Evolutionary conservation across 2,888 invertebrate genomes (phyloP).

Genomic region (Trichogramma evanescens): DNA sequence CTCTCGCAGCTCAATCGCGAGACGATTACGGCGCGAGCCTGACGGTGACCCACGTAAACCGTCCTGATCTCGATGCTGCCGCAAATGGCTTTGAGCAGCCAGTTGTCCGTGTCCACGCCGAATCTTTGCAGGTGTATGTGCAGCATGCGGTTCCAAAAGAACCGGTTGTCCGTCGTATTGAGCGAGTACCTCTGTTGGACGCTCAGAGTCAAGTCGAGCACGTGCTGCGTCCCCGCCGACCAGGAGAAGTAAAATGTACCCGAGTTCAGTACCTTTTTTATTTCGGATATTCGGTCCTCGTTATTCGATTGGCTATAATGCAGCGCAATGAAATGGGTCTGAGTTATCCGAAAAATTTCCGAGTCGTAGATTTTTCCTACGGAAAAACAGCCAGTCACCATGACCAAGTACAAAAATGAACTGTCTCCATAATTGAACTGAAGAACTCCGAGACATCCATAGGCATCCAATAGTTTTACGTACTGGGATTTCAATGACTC

Average conservation of each 20-base stretch:
- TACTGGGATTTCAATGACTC: conserved; percentile 85
- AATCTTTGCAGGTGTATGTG: conserved; percentile 88
- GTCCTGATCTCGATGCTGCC: conserved; percentile 96
- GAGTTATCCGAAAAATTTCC: conserved; percentile 91
- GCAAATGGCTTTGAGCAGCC: conserved; percentile 94
- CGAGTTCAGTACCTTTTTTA: conserved; percentile 87
- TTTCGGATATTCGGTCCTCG: conserved; percentile 58
- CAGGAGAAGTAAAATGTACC: conserved; percentile 97
- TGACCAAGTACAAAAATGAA: conserved; percentile 79
- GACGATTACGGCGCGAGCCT: conserved; percentile 90
- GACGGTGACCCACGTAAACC: conserved; percentile 93
- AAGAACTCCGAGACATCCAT: conserved; percentile 91
- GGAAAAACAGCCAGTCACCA: conserved; percentile 93
- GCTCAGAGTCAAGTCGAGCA: conserved; percentile 88
- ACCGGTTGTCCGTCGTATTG: conserved; percentile 81
- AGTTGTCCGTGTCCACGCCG: conserved; percentile 82
- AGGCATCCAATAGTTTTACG: conserved; percentile 85
- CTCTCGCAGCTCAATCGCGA: conserved; percentile 95
- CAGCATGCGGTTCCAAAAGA: conserved; percentile 97
- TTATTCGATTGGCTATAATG: conserved; percentile 60
- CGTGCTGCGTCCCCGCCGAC: conserved; percentile 51
- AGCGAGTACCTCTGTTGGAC: conserved; percentile 82
- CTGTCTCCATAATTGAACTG: conserved; percentile 80
- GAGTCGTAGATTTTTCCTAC: conserved; percentile 92
- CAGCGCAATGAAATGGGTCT: conserved; percentile 83